Conservation (phyloP, 2,888 invertebrate species). For the Polyommatus icarus region DNA sequence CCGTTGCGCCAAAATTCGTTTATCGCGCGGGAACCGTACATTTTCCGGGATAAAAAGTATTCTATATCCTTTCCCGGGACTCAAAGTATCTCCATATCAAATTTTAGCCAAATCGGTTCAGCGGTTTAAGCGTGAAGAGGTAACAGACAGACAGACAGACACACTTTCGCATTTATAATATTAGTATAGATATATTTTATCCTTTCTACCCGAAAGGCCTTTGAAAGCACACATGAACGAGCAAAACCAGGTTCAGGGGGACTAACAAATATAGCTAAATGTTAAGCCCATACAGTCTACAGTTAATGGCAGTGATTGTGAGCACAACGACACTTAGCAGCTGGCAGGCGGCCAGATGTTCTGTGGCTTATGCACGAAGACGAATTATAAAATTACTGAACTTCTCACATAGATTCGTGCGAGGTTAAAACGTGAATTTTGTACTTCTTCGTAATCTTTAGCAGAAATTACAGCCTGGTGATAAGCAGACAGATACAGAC, state of each 20-base stretch:
- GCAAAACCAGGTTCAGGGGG: background rate
- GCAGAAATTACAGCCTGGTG: too few species aligned
- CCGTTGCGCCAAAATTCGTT: too few species aligned
- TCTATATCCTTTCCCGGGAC: too few species aligned
- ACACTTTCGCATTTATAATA: too few species aligned
- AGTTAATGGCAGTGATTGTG: constrained; percentile 15
- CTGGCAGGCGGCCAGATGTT: constrained; percentile 19
- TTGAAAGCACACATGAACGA: background rate
- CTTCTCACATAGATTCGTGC: background rate
- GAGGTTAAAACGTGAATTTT: background rate
- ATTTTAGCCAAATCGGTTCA: too few species aligned
- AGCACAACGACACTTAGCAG: constrained; percentile 26
- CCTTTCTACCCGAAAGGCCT: background rate
- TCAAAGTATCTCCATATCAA: too few species aligned
- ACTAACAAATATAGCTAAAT: background rate
- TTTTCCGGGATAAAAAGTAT: too few species aligned
- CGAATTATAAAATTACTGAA: constrained; percentile 1
- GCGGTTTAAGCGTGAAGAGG: too few species aligned
- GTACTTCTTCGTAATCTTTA: background rate
- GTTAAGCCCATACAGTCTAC: background rate
- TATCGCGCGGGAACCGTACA: too few species aligned
- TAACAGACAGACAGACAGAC: too few species aligned
- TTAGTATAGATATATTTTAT: too few species aligned
- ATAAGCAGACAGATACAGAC: too few species aligned
- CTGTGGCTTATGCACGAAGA: background rate